phyloP scores from a whole-genome alignment of 2,113 vertebrate species.

The Phylloscopus trochilus region DNA sequence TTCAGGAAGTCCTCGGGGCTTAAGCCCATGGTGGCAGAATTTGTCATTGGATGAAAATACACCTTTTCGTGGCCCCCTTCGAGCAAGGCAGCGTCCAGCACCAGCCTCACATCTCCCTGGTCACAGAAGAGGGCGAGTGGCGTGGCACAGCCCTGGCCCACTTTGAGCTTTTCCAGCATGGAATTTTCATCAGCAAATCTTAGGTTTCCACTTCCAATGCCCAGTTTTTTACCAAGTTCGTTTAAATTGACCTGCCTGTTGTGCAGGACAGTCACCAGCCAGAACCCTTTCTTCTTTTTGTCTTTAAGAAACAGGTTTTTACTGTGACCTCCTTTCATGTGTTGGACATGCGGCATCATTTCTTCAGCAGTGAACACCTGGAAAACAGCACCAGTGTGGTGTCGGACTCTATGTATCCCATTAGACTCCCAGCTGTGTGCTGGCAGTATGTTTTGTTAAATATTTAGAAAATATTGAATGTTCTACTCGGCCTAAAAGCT shows the following conservation, averaged over 20 bases:
- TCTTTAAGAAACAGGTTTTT: slow-evolving; percentile 96
- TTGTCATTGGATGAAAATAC: slow-evolving; percentile 94
- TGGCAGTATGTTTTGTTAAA: background rate
- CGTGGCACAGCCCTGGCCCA: slow-evolving; percentile 87
- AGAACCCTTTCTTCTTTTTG: slow-evolving; percentile 92
- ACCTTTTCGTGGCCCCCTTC: slow-evolving; percentile 80
- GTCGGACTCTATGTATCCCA: background rate
- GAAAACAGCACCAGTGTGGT: background rate
- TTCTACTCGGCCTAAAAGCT: background rate
- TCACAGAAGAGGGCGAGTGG: slow-evolving; percentile 89
- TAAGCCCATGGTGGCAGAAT: slow-evolving; percentile 86
- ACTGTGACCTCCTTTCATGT: slow-evolving; percentile 82
- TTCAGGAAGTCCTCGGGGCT: slow-evolving; percentile 81
- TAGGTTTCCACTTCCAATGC: slow-evolving; percentile 86
- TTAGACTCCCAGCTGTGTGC: background rate
- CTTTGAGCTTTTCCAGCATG: slow-evolving; percentile 89
- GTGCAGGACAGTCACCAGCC: slow-evolving; percentile 85
- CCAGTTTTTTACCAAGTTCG: slow-evolving; percentile 88
- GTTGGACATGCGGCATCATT: slow-evolving; percentile 92
- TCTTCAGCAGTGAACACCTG: slow-evolving; percentile 95
- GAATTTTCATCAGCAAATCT: slow-evolving; percentile 85
- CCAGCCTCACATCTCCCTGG: slow-evolving; percentile 76
- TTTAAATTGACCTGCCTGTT: slow-evolving; percentile 86
- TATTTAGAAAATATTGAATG: background rate
- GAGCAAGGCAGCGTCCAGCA: slow-evolving; percentile 85